Conservation (phyloP, 1,140 invertebrate species). For the Drosophila nigrodunni region DNA sequence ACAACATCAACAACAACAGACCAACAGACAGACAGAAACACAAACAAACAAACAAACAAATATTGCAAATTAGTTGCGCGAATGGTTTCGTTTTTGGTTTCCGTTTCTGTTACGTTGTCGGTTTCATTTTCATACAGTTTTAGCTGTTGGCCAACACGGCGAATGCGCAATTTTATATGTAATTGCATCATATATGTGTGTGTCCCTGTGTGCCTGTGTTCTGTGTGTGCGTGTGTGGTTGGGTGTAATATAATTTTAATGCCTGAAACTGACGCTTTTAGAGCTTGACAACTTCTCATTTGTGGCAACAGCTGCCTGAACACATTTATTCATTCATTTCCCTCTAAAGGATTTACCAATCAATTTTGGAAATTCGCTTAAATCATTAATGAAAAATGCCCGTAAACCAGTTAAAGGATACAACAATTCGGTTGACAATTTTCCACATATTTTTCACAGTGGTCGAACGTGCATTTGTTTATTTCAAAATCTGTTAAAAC, state of each 20-base stretch:
- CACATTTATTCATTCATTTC: constrained; percentile 52
- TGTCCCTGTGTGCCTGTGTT: background rate
- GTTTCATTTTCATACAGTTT: constrained; percentile 31
- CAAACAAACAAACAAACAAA: constrained; percentile 30
- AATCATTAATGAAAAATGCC: constrained; percentile 68
- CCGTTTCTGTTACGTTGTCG: constrained; percentile 29
- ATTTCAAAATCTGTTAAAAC: constrained; percentile 21
- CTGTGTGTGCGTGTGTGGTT: constrained; percentile 1
- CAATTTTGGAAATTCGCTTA: constrained; percentile 62
- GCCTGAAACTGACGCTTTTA: constrained; percentile 2
- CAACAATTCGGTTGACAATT: constrained; percentile 45
- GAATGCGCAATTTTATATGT: constrained; percentile 52
- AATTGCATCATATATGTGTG: constrained; percentile 24
- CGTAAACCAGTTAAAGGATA: constrained; percentile 1
- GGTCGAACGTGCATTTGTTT: constrained; percentile 25
- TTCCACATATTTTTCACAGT: constrained; percentile 27
- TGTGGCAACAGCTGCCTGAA: constrained; percentile 49
- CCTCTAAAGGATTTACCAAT: constrained; percentile 42
- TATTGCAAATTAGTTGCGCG: constrained; percentile 53
- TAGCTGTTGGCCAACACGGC: constrained; percentile 24
- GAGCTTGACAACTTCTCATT: constrained; percentile 52
- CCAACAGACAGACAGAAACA: constrained; percentile 1
- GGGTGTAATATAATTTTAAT: constrained; percentile 28
- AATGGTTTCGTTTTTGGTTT: constrained; percentile 34
- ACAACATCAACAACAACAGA: constrained; percentile 13